Evolutionary conservation across 2,888 invertebrate species (phyloP), one percentile per base, ranked within the genome.

Genomic region (Gibbula magus): DNA sequence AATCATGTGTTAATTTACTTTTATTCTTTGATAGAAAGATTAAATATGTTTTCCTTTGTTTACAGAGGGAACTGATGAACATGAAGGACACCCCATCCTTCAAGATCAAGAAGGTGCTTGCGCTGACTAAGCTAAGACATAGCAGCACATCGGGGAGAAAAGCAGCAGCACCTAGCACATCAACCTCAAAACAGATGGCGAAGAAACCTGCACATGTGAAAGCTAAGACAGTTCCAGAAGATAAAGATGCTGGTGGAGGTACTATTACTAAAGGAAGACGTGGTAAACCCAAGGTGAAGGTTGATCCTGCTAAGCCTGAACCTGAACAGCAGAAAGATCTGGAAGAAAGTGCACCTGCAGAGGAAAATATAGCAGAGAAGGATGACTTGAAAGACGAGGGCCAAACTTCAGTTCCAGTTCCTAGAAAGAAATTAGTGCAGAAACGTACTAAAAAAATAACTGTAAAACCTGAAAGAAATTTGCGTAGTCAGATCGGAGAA

Each of bases 81-180:
- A 70, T 70, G n/a, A 70, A 35, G 39, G 70, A 70, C 35, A 70
- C 70, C 39, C 70, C 70, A n/a, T 16, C n/a, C 35, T 70, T 70
- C 70, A 70, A 39, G 35, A 70, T 35, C n/a, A 70, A 70, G 70
- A 70, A 70, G 70, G 70, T 70, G 18, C 32, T 70, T 35, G 70
- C 35, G 7, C 70, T 70, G 16, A 18, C 70, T 4, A 70, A 70
- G 70, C 35, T 70, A 39, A 29, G 70, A 70, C 70, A 70, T n/a
- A 35, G 32, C 70, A 70, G 70, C 35, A 35, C 35, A 32, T 18
- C 70, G 29, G 70, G 70, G 35, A 32, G 35, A 70, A 70, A 70
- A 20, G 29, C 29, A 29, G 61, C 16, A 25, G 61, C 29, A 4
- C 3, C 25, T 8, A 29, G 20, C 18, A 20, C 70, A 70, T 39